Conservation (phyloP, 2,797 vertebrate genomes). For the Pseudomugil gertrudae region DNA sequence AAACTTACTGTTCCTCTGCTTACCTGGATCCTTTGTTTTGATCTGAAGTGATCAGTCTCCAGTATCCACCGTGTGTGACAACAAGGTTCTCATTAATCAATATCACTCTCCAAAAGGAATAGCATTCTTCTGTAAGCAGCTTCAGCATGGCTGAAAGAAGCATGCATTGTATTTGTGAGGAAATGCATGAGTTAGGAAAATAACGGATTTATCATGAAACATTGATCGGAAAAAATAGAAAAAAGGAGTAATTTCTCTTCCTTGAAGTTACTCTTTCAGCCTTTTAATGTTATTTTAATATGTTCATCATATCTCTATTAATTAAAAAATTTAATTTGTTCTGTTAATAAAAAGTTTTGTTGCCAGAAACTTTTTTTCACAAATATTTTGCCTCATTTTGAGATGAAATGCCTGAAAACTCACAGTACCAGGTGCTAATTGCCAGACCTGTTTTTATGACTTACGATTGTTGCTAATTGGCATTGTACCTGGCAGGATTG, state of each 20-base stretch:
- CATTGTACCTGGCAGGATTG: constrained; percentile 12
- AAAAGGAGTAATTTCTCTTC: not conserved
- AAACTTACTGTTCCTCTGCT: constrained; percentile 73
- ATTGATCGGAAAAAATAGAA: constrained; percentile 17
- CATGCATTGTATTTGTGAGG: constrained; percentile 34
- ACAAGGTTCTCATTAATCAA: constrained; percentile 78
- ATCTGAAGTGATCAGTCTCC: constrained; percentile 71
- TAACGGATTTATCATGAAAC: constrained; percentile 32
- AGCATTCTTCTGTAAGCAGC: constrained; percentile 66
- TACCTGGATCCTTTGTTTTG: constrained; percentile 73
- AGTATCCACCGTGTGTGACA: constrained; percentile 60
- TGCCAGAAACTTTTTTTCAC: constrained; percentile 18
- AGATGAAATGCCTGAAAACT: constrained; percentile 26
- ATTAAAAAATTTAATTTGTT: no score
- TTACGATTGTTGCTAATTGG: constrained; percentile 49
- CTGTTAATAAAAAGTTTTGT: constrained; percentile 24
- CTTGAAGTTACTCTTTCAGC: not conserved
- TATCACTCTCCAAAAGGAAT: constrained; percentile 71
- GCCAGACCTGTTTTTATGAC: constrained; percentile 37
- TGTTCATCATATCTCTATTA: not conserved
- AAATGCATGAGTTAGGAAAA: constrained; percentile 34
- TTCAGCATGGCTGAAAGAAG: constrained; percentile 60
- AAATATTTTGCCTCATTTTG: constrained; percentile 15
- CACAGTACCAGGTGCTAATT: constrained; percentile 59
- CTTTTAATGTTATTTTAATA: not conserved